phyloP scores from a whole-genome alignment of 2,113 vertebrate species.

The Megalops atlanticus region DNA sequence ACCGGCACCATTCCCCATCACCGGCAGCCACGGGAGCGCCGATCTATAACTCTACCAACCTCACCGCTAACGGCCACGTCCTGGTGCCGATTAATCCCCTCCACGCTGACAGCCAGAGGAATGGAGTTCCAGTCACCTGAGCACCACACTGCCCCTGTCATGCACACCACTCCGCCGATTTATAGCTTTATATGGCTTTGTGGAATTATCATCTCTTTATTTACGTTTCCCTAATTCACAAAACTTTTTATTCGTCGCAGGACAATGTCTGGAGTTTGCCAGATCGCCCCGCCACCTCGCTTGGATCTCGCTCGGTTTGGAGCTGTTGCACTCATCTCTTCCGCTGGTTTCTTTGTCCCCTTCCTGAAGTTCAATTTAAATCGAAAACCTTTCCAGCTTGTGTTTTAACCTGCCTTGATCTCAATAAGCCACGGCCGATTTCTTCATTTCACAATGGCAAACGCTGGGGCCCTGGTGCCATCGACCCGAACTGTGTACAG shows the following conservation, averaged over 20 bases:
- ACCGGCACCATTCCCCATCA: conserved; percentile 34
- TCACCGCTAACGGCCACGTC: not conserved
- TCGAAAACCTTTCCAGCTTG: too few species aligned
- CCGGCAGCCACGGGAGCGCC: conserved; percentile 33
- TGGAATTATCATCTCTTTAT: conserved; percentile 28
- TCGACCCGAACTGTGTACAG: not conserved
- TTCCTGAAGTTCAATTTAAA: too few species aligned
- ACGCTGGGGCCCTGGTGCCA: not conserved
- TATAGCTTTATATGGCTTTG: conserved; percentile 25
- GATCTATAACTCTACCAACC: conserved; percentile 37
- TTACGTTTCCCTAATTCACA: not conserved
- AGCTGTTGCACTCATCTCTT: not conserved
- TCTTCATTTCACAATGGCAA: not conserved
- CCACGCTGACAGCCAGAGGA: conserved; percentile 25
- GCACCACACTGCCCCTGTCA: not conserved
- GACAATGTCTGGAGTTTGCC: too few species aligned
- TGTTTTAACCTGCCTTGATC: not conserved
- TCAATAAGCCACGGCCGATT: not conserved
- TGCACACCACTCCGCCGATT: conserved; percentile 19
- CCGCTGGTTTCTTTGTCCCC: too few species aligned
- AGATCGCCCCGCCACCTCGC: not conserved
- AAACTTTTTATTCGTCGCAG: too few species aligned
- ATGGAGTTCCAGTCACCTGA: conserved; percentile 37
- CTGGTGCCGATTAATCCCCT: conserved; percentile 2
- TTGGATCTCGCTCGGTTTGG: not conserved